Base-by-base conservation (phyloP, 2,113 vertebrate genomes). In the Onychorhynchus coronatus region DNA sequence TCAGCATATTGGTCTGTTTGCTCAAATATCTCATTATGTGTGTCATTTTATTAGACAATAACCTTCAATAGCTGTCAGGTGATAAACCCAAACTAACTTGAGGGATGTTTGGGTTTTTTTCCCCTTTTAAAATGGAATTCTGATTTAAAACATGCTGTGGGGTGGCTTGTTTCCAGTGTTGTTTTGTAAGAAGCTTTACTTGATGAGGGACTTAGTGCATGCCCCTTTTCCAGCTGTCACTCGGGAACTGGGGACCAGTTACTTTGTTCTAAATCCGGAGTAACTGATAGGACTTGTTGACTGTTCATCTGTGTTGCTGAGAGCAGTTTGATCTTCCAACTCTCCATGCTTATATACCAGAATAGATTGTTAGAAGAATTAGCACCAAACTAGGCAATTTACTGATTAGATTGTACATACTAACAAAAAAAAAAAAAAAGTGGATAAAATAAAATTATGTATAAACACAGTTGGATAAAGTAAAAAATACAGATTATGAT, bases 81-180 rank as follows among this genome's bases (percentile, higher is more conserved):
- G 50, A 37, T 73, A 78, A 67, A 88, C 68, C 5, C 20, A 68
- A 70, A 75, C 42, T 47, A 37, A 46, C 39, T 44, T 18, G 20
- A 30, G 15, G 15, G n/a, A 59, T 59, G 14, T 27, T 59, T 24
- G 10, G 11, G 0, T 0, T 2, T 31, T 42, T 46, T 42, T 16
- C 5, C 35, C 6, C 25, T 33, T 68, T 53, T 31, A 58, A 68
- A 81, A 88, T 27, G 21, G 11, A 66, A 2, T 81, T 77, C 59
- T 89, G 39, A 12, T 76, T 74, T 67, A 39, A 89, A 56, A 52
- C n/a, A 10, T 35, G 14, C 33, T 52, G 25, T 49, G 22, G 23
- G 37, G 19, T 66, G 31, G 9, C 24, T 58, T 1, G 0, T 37
- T 75, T 85, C 56, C 49, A 20, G 22, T 27, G 58, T 58, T 87